Evolutionary conservation across 1,140 invertebrate species (phyloP).

Genomic region (Delia radicum): DNA sequence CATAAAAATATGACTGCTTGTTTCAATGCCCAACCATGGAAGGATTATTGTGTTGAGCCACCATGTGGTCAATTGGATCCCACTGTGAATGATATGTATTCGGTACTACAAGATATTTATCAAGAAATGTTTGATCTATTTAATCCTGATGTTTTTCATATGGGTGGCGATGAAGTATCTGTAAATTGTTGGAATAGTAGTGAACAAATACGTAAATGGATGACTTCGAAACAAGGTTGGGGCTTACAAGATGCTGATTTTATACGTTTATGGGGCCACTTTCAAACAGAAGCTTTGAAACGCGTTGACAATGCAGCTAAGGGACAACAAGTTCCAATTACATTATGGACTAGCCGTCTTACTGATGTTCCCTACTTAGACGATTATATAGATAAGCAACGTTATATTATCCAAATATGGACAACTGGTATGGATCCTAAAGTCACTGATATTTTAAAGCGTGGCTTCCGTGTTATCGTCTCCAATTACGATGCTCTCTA

Average conservation of each 20-base stretch:
- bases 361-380: constrained; percentile 68
- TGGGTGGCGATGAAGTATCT: constrained; percentile 85
- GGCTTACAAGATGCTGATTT: constrained; percentile 63
- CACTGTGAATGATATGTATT: constrained; percentile 71
- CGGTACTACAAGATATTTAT: constrained; percentile 71
- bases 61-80: constrained; percentile 86
- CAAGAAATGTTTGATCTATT: constrained; percentile 64
- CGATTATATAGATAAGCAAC: constrained; percentile 66
- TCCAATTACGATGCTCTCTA: constrained; percentile 84
- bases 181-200: constrained; percentile 77
- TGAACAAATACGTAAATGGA: constrained; percentile 67
- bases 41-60: constrained; percentile 76
- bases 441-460: constrained; percentile 66
- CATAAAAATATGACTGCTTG: constrained; percentile 66
- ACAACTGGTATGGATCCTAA: constrained; percentile 65
- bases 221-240: constrained; percentile 64
- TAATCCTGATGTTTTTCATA: constrained; percentile 79
- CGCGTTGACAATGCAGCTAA: constrained; percentile 60
- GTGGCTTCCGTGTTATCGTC: constrained; percentile 73
- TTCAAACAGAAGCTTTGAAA: constrained; percentile 68
- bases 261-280: constrained; percentile 74
- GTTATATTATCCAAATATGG: constrained; percentile 83
- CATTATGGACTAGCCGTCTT: constrained; percentile 82
- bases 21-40: constrained; percentile 76
- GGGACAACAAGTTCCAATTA: constrained; percentile 59